Conservation (phyloP, 2,797 vertebrate species). For the Oreochromis mossambicus region DNA sequence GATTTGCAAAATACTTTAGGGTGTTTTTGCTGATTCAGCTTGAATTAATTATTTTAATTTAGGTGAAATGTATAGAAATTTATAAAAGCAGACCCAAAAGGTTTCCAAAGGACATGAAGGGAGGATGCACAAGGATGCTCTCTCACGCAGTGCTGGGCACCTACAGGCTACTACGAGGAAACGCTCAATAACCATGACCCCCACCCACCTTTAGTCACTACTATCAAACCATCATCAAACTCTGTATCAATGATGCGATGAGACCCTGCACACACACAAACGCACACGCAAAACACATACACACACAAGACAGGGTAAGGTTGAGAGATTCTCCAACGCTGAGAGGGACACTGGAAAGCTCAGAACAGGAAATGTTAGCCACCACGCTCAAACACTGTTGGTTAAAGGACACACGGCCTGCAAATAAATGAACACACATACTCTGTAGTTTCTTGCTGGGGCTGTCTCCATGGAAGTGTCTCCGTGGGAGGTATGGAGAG, state of each 20-base stretch:
- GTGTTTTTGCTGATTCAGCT: conserved; percentile 3
- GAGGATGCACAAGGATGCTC: conserved; percentile 32
- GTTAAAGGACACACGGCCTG: not conserved
- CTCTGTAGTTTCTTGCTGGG: conserved; percentile 97
- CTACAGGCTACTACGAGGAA: conserved; percentile 48
- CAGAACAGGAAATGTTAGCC: conserved; percentile 21
- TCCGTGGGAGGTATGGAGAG: conserved; percentile 90
- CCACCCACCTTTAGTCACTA: conserved; percentile 96
- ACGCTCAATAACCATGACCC: conserved; percentile 76
- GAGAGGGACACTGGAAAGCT: conserved; percentile 35
- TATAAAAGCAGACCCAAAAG: not conserved
- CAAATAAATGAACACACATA: conserved; percentile 66
- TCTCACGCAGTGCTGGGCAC: conserved; percentile 72
- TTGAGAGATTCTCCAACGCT: conserved; percentile 21
- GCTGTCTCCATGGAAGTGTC: conserved; percentile 89
- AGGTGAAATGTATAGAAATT: not conserved
- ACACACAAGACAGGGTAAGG: conserved; percentile 48
- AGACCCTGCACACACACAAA: conserved; percentile 89
- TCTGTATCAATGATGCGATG: conserved; percentile 99
- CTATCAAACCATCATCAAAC: conserved; percentile 98
- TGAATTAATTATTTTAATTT: conserved; percentile 36
- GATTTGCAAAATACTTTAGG: conserved; percentile 1
- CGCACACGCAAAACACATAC: conserved; percentile 33
- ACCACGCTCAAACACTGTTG: conserved; percentile 52
- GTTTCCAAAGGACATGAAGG: not conserved